Evolutionary conservation across 1,140 invertebrate species (phyloP), one percentile per base, ranked within the genome.

Genomic region (Tribolium castaneum): DNA sequence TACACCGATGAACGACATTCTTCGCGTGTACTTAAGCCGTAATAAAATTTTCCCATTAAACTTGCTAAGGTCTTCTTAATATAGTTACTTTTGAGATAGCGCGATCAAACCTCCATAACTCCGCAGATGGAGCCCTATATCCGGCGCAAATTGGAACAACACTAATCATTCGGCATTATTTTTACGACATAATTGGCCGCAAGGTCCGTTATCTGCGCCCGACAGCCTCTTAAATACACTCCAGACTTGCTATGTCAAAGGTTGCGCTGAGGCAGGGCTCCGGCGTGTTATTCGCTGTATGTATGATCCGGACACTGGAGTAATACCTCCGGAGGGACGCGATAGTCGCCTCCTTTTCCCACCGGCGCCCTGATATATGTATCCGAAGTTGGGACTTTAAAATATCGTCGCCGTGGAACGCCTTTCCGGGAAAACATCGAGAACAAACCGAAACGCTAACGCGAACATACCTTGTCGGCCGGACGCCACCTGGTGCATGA

Each of bases 131-230:
- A 71, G 70, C 70, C 66, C 16, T 22, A 71, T 71, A 50, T 50
- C n/a, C 0, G 7, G 9, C 70, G 12, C 50, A 72, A 72, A 72
- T 51, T 52, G 70, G 16, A 39, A 72, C 6, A 72, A 50, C 22
- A 72, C 34, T 16, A 10, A 54, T 75, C 51, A 75, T 54, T 54
- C 49, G 51, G 49, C 77, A 45, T 77, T 77, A 77, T 77, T 80
- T 80, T 80, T 80, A 80, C 75, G 75, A 77, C 59, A 80, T 80
- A 77, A 77, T 80, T 80, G 78, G 59, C 49, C 34, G 14, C 16
- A 59, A 51, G 52, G 25, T 16, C 13, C 19, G 72, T 75, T 74
- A 78, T 77, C 76, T 78, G 56, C 50, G 50, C 52, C 12, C 13
- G 39, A 35, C 71, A 77, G 56, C 78, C 71, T 59, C 34, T 19